A percentile compares a stretch with the other conserved stretches of the same genome.
These are phyloP conservation scores for Equus przewalskii DNA, from an alignment of 2,113 vertebrate species.

Conservation along the genomic window DNA sequence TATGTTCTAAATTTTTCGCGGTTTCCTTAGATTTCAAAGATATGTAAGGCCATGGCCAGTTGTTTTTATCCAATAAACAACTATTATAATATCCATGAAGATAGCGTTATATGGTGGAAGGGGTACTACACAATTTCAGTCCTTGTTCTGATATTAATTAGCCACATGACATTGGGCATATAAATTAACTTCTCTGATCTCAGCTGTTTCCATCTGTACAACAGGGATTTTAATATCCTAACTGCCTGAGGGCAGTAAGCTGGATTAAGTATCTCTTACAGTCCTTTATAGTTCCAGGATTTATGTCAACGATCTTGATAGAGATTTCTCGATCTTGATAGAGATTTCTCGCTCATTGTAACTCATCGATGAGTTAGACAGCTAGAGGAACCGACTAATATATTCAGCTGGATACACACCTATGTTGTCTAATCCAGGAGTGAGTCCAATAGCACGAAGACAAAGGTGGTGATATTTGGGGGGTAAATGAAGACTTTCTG, in stretches of 20 bases:
- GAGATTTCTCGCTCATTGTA: neutral
- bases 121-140: neutral
- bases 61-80: conserved; percentile 41
- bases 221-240: conserved; percentile 30
- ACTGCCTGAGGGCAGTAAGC: neutral
- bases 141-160: conserved; percentile 22
- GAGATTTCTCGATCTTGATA: neutral
- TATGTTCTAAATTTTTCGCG: neutral
- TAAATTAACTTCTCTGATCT: conserved; percentile 45
- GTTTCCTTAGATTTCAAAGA: conserved; percentile 48
- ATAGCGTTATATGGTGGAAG: neutral
- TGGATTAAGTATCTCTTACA: conserved; percentile 27
- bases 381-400: conserved; percentile 39
- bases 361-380: neutral
- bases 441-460: neutral
- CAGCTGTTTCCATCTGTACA: conserved; percentile 34
- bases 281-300: neutral
- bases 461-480: neutral
- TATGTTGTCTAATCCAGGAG: neutral
- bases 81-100: neutral
- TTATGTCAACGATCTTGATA: neutral
- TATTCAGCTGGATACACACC: neutral
- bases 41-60: neutral
- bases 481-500: neutral
- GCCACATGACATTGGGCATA: neutral